A percentile compares a stretch with the other conserved stretches of the same genome.
phyloP scores from a whole-genome alignment of 2,113 vertebrate genomes.

The Pomatostomus ruficeps region DNA sequence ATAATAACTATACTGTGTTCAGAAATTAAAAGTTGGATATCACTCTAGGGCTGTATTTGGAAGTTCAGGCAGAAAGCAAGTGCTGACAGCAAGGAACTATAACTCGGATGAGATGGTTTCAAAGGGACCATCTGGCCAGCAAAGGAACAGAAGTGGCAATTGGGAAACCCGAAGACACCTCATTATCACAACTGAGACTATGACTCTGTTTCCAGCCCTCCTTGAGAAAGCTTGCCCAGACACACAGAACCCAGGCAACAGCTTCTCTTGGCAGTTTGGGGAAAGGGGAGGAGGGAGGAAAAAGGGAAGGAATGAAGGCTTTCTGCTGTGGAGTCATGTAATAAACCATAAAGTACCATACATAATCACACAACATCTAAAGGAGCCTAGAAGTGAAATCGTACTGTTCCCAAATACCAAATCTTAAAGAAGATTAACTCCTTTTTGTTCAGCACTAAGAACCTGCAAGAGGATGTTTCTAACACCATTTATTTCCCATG shows the following conservation, averaged over 20 bases:
- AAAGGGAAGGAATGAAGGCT: background rate
- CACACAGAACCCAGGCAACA: background rate
- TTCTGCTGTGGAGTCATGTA: background rate
- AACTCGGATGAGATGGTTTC: background rate
- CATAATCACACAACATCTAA: background rate
- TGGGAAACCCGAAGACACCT: background rate
- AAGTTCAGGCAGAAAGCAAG: background rate
- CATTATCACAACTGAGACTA: background rate
- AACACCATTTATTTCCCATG: background rate
- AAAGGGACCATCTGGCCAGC: background rate
- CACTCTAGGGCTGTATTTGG: background rate
- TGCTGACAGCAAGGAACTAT: background rate
- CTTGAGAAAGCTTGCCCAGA: background rate
- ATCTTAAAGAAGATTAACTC: background rate
- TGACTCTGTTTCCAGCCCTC: background rate
- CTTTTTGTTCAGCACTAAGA: background rate
- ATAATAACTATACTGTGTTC: background rate
- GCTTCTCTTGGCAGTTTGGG: background rate
- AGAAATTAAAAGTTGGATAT: background rate
- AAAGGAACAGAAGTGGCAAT: background rate
- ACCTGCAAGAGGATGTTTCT: background rate
- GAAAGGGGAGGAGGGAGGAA: background rate
- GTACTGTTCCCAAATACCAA: background rate
- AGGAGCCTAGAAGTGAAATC: background rate
- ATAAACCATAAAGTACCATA: background rate